These are phyloP conservation scores for Macheiramphus alcinus DNA, from an alignment of 2,113 vertebrate genomes.

Conservation along the genomic window DNA sequence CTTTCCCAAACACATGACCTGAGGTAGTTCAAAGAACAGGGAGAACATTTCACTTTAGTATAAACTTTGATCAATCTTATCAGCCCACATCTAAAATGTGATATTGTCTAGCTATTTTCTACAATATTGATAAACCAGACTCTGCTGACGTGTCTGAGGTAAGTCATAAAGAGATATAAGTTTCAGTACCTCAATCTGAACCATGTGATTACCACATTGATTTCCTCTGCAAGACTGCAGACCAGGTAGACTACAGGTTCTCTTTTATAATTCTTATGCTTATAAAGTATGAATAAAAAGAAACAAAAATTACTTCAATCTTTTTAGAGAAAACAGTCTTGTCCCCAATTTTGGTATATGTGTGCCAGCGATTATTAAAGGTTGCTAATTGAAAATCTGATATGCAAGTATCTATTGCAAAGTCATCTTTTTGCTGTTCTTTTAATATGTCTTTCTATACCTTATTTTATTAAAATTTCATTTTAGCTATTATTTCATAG, in stretches of 20 bases:
- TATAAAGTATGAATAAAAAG: neutral
- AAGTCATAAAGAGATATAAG: neutral
- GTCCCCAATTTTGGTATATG: neutral
- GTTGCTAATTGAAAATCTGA: neutral
- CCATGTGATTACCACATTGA: neutral
- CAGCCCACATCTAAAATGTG: neutral
- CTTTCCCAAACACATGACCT: neutral
- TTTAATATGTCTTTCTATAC: neutral
- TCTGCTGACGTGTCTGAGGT: neutral
- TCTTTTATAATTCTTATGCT: neutral
- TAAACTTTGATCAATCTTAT: neutral
- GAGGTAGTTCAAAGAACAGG: neutral
- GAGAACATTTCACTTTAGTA: conserved; percentile 11
- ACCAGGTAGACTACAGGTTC: neutral
- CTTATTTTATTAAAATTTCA: neutral
- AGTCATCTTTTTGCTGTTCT: neutral
- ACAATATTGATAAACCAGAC: neutral
- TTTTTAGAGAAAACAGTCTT: neutral
- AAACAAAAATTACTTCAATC: fast-evolving
- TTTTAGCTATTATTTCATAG: neutral
- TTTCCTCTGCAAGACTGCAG: neutral
- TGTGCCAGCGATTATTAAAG: neutral
- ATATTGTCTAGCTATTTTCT: neutral
- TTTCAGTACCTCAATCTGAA: neutral
- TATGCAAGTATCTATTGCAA: neutral